A percentile compares a stretch with the other conserved stretches of the same genome.
phyloP scores from a whole-genome alignment of 2,797 vertebrate species.

The Peromyscus nudipes region DNA sequence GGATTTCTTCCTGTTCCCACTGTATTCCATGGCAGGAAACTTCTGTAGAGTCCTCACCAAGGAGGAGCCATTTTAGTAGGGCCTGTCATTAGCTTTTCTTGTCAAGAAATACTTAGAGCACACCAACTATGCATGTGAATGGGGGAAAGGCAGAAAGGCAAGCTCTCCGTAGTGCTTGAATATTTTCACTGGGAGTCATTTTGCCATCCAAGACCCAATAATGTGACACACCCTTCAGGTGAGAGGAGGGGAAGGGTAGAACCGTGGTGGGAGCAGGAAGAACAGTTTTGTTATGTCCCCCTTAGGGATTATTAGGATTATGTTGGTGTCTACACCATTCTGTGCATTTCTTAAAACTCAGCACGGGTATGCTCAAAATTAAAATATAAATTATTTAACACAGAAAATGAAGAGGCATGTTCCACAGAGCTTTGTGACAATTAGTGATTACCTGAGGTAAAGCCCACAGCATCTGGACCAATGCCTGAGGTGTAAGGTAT shows the following conservation, averaged over 20 bases:
- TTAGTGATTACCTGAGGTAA: not conserved
- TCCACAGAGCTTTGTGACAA: not conserved
- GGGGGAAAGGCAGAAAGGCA: conserved; percentile 29
- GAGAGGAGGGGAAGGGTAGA: not conserved
- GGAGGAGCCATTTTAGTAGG: not conserved
- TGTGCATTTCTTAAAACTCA: conserved; percentile 32
- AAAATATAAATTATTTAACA: not conserved
- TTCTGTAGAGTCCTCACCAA: not conserved
- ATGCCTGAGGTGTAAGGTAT: not conserved
- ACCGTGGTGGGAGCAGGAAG: not conserved
- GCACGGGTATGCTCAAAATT: not conserved
- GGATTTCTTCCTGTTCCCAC: not conserved
- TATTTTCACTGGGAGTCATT: conserved; percentile 19
- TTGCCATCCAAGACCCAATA: not conserved
- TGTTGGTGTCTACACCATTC: not conserved
- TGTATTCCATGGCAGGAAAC: not conserved
- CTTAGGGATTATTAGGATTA: not conserved
- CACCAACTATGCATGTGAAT: not conserved
- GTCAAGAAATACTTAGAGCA: conserved; percentile 1
- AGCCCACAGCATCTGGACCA: not conserved
- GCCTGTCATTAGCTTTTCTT: not conserved
- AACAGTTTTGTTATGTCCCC: not conserved
- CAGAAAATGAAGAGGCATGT: not conserved
- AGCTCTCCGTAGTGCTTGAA: not conserved
- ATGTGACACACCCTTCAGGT: not conserved